Percentiles rank a stretch among this genome's conserved stretches.
These are phyloP conservation scores for Phocides pigmalion DNA, from an alignment of 1,140 invertebrate genomes.

Conservation along the genomic window DNA sequence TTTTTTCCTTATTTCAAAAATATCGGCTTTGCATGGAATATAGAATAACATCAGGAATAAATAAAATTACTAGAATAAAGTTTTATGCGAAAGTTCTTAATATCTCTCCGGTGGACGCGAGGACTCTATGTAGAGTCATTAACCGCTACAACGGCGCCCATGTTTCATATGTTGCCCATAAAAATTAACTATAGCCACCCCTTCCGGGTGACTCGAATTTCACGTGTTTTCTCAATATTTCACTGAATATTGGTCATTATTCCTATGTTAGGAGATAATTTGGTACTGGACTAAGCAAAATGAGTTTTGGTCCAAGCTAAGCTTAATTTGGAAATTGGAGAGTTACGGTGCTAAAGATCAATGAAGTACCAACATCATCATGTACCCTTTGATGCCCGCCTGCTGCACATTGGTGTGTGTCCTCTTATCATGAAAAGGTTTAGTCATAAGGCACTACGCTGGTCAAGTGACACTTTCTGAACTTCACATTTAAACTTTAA, in stretches of 20 bases:
- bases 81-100: not conserved
- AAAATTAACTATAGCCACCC: conserved; percentile 40
- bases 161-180: conserved; percentile 41
- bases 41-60: not conserved
- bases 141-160: conserved; percentile 47
- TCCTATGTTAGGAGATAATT: conserved; percentile 15
- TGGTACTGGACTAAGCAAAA: conserved; percentile 3
- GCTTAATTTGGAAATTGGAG: conserved; percentile 1
- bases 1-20: too few relatives aligned
- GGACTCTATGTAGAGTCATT: conserved; percentile 39
- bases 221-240: conserved; percentile 22
- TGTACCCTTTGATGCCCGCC: too few relatives aligned
- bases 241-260: conserved; percentile 24
- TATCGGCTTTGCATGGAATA: too few relatives aligned
- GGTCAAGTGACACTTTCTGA: too few relatives aligned
- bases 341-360: too few relatives aligned
- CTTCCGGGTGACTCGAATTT: conserved; percentile 25
- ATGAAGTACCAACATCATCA: too few relatives aligned
- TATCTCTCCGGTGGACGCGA: conserved; percentile 11
- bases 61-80: not conserved
- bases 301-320: conserved; percentile 1
- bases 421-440: too few relatives aligned
- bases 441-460: too few relatives aligned
- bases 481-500: too few relatives aligned
- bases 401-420: too few relatives aligned